Percentiles rank a stretch among this genome's conserved stretches.
phyloP scores from a whole-genome alignment of 2,888 invertebrate genomes.

The Drosophila meridiana region DNA sequence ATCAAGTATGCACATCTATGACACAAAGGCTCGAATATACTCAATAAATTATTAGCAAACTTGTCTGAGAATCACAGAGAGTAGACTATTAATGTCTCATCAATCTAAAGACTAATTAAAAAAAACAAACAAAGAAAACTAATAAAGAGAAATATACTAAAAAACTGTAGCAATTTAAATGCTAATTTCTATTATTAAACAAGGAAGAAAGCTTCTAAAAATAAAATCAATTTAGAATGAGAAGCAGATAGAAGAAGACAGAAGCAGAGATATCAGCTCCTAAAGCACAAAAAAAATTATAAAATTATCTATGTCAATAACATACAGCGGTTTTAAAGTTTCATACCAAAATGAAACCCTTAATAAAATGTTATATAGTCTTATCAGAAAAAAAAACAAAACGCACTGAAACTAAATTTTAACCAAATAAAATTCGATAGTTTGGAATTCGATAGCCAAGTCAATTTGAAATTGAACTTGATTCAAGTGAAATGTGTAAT shows the following conservation, averaged over 20 bases:
- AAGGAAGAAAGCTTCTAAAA: background rate
- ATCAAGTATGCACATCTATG: background rate
- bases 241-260: background rate
- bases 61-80: background rate
- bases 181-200: background rate
- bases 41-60: slow-evolving; percentile 3
- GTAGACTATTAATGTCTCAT: background rate
- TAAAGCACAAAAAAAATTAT: too few relatives aligned
- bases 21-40: background rate
- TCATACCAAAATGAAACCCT: too few relatives aligned
- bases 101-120: background rate
- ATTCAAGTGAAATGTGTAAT: background rate
- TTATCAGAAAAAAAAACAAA: too few relatives aligned
- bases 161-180: background rate
- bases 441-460: background rate
- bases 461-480: background rate
- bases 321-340: too few relatives aligned
- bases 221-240: background rate
- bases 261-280: background rate
- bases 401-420: background rate
- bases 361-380: too few relatives aligned
- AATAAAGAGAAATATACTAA: background rate
- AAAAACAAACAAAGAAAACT: background rate
- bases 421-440: background rate
- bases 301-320: too few relatives aligned